Evolutionary conservation across 2,888 invertebrate genomes (phyloP).

Genomic region (Priocnemis perturbator): DNA sequence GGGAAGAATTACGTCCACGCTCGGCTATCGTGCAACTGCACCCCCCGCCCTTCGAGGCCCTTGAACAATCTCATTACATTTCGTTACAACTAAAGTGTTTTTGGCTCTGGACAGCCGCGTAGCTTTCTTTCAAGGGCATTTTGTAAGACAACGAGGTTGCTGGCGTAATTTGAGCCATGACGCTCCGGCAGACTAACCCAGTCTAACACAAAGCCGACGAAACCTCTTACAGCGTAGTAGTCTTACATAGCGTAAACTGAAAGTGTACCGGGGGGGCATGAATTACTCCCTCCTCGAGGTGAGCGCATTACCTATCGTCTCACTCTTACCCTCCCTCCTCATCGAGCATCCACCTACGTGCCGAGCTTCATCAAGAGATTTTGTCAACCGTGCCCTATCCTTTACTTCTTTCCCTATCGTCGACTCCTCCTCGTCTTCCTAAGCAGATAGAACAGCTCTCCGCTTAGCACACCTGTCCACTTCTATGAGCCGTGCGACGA

Average conservation of each 20-base stretch:
- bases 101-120: no score
- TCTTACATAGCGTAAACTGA: conserved; percentile 22
- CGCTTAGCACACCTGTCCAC: conserved; percentile 18
- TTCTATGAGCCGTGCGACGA: conserved; percentile 13
- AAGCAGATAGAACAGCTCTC: conserved; percentile 28
- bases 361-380: conserved; percentile 27
- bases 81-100: no score
- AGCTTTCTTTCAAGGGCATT: no score
- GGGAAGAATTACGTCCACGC: no score
- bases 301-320: conserved; percentile 22
- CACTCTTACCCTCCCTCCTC: not conserved
- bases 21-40: no score
- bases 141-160: no score
- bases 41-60: no score
- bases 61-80: no score
- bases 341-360: not conserved
- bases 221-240: no score
- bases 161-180: no score
- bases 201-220: no score
- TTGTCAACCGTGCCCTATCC: conserved; percentile 20
- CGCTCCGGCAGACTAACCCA: no score
- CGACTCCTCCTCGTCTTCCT: conserved; percentile 23
- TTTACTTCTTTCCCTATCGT: conserved; percentile 20
- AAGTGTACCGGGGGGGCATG: conserved; percentile 18
- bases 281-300: conserved; percentile 24